phyloP scores from a whole-genome alignment of 2,113 vertebrate genomes.

The Crypturellus undulatus region DNA sequence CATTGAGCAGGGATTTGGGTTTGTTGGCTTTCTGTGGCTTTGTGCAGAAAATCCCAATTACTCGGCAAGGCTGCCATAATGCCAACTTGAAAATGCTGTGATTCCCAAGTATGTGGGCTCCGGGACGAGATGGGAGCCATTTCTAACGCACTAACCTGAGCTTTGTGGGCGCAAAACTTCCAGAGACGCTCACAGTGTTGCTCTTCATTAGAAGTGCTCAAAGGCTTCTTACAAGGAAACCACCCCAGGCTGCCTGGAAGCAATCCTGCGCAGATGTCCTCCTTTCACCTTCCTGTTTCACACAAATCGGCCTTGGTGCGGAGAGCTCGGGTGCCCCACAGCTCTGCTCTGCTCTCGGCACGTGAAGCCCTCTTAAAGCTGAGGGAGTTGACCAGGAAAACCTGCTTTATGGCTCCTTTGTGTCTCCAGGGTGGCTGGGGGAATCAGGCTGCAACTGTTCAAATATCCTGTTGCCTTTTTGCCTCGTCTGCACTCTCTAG shows the following conservation, averaged over 20 bases:
- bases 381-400: background rate
- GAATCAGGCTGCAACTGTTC: background rate
- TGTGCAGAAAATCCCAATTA: background rate
- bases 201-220: background rate
- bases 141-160: background rate
- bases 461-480: background rate
- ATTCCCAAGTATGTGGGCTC: background rate
- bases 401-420: background rate
- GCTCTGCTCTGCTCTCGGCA: background rate
- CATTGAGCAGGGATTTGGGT: constrained; percentile 22
- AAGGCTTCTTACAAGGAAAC: background rate
- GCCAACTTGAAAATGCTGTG: background rate
- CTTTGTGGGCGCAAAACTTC: background rate
- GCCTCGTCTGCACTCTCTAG: background rate
- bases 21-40: constrained; percentile 19
- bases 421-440: background rate
- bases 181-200: background rate
- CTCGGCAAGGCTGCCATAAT: accelerated
- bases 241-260: background rate
- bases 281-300: background rate
- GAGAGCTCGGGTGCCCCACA: background rate
- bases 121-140: accelerated
- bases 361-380: background rate
- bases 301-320: background rate
- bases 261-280: background rate